These are phyloP conservation scores for Tychaedon coryphoeus DNA, from an alignment of 2,113 vertebrate genomes.

Conservation along the genomic window DNA sequence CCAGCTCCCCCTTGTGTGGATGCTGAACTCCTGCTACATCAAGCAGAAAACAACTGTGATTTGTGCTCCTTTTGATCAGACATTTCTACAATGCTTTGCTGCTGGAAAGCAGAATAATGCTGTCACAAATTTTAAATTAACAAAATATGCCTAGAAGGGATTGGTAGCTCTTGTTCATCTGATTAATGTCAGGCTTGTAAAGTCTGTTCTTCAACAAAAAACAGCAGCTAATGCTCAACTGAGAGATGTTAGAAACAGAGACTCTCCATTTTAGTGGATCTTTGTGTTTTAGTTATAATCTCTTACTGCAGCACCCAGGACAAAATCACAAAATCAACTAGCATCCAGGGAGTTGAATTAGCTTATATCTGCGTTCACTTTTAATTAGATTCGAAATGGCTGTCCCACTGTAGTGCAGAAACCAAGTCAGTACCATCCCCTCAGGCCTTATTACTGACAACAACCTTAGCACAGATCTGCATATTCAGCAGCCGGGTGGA, in stretches of 20 bases:
- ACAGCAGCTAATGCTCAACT: background rate
- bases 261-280: background rate
- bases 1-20: conserved; percentile 52
- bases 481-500: background rate
- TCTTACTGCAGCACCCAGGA: background rate
- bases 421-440: background rate
- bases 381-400: conserved; percentile 58
- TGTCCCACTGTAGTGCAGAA: background rate
- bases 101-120: conserved; percentile 55
- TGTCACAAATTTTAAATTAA: conserved; percentile 62
- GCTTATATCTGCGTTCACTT: background rate
- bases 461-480: background rate
- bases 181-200: conserved; percentile 60
- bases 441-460: conserved; percentile 9
- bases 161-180: conserved; percentile 40
- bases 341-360: background rate
- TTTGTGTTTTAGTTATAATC: background rate
- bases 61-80: conserved; percentile 44
- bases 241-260: background rate
- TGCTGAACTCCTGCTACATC: conserved; percentile 19
- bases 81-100: conserved; percentile 26
- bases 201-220: background rate
- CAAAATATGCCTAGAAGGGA: conserved; percentile 55
- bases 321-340: background rate
- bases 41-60: conserved; percentile 51